Evolutionary conservation across 2,888 invertebrate genomes (phyloP).

Genomic region (Diploptera punctata): DNA sequence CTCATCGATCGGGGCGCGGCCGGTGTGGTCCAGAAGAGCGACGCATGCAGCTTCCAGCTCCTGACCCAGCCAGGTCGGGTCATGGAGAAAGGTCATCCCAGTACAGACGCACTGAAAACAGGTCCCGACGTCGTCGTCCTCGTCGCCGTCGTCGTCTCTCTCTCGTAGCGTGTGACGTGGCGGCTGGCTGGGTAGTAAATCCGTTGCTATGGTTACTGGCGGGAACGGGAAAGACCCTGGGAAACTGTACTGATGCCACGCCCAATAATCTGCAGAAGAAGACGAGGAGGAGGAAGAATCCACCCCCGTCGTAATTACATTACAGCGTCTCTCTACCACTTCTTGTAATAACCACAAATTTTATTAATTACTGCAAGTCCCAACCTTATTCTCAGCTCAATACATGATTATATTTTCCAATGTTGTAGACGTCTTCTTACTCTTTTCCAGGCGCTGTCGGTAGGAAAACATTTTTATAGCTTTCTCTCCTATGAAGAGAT

Average conservation of each 20-base stretch:
- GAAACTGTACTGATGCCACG: constrained; percentile 11
- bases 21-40: not conserved
- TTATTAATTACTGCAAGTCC: too few species aligned
- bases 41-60: constrained; percentile 18
- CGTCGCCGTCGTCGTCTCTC: constrained; percentile 1
- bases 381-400: too few species aligned
- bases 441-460: too few species aligned
- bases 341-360: too few species aligned
- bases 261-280: constrained; percentile 17
- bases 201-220: constrained; percentile 26
- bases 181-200: constrained; percentile 25
- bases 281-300: not conserved
- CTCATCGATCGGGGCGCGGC: constrained; percentile 24
- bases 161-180: constrained; percentile 12
- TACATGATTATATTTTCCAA: too few species aligned
- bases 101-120: constrained; percentile 22
- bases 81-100: constrained; percentile 26
- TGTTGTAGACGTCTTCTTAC: too few species aligned
- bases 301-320: too few species aligned
- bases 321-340: too few species aligned
- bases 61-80: constrained; percentile 26
- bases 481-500: too few species aligned
- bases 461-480: too few species aligned
- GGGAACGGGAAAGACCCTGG: constrained; percentile 15
- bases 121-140: not conserved